phyloP scores from a whole-genome alignment of 1,140 invertebrate species.

The Plutomurus gul region DNA sequence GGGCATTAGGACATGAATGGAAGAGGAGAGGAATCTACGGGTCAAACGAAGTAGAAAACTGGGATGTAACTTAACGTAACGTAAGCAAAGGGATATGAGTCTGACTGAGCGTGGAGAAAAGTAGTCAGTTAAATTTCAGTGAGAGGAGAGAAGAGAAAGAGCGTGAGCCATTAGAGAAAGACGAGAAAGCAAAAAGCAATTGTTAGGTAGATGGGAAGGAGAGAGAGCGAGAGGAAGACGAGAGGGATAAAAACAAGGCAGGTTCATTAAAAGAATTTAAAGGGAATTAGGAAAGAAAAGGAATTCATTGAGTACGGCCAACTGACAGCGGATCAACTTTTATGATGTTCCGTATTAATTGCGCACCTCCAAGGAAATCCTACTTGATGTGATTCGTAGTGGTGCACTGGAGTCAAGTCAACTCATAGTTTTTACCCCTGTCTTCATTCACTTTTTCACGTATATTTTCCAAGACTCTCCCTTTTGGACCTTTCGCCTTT shows the following conservation, averaged over 20 bases:
- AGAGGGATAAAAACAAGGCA: constrained; percentile 48
- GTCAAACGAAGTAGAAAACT: constrained; percentile 51
- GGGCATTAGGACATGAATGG: constrained; percentile 11
- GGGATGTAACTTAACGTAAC: constrained; percentile 32
- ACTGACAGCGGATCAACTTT: constrained; percentile 54
- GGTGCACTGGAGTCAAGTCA: neutral
- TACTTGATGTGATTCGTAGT: constrained; percentile 46
- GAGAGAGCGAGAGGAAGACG: neutral
- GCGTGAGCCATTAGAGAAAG: constrained; percentile 32
- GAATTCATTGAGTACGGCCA: constrained; percentile 49
- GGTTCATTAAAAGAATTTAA: constrained; percentile 55
- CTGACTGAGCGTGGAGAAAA: constrained; percentile 35
- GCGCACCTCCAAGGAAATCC: constrained; percentile 49
- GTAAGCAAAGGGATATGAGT: neutral
- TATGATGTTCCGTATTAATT: constrained; percentile 54
- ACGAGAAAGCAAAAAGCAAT: constrained; percentile 28
- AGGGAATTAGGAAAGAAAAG: constrained; percentile 53
- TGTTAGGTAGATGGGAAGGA: constrained; percentile 35
- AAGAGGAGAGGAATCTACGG: constrained; percentile 40
- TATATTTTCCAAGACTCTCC: constrained; percentile 1
- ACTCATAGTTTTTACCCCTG: constrained; percentile 4
- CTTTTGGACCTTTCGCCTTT: neutral
- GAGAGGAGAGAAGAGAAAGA: constrained; percentile 32
- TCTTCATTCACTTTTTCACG: constrained; percentile 22
- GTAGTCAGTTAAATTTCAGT: constrained; percentile 38